Conservation (phyloP, 1,140 invertebrate species). For the Pygmarrhopalites habei region DNA sequence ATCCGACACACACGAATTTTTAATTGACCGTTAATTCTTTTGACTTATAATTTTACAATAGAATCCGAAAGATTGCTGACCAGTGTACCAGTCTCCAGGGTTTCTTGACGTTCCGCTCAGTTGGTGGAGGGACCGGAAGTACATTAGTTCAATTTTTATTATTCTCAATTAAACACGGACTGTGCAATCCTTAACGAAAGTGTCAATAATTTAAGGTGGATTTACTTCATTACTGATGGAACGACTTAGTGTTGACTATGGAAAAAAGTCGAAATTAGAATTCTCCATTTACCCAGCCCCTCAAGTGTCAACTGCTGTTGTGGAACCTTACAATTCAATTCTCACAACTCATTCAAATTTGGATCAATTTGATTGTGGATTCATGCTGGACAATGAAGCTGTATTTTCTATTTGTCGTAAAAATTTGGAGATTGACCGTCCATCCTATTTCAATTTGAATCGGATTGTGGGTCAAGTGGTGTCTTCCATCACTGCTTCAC, state of each 20-base stretch:
- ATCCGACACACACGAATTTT: too few relatives aligned
- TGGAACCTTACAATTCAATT: slow-evolving; percentile 59
- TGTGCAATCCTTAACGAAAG: too few relatives aligned
- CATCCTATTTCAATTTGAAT: slow-evolving; percentile 72
- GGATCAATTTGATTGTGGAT: slow-evolving; percentile 61
- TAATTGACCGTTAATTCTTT: too few relatives aligned
- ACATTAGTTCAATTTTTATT: too few relatives aligned
- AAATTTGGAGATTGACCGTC: slow-evolving; percentile 78
- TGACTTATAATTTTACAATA: neutral
- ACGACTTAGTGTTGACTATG: slow-evolving; percentile 77
- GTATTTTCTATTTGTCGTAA: slow-evolving; percentile 86
- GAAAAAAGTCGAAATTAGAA: slow-evolving; percentile 81
- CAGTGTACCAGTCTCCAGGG: slow-evolving; percentile 80
- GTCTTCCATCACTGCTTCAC: slow-evolving; percentile 77
- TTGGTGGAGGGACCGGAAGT: slow-evolving; percentile 85
- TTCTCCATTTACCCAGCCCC: slow-evolving; percentile 85
- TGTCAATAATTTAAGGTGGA: too few relatives aligned
- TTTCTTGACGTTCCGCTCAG: slow-evolving; percentile 83
- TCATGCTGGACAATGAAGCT: slow-evolving; percentile 65
- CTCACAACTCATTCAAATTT: slow-evolving; percentile 58
- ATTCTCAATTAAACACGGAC: too few relatives aligned
- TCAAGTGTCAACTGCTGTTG: slow-evolving; percentile 58
- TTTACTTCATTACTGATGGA: slow-evolving; percentile 84
- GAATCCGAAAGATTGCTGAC: slow-evolving; percentile 69
- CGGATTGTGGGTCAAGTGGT: slow-evolving; percentile 77